Conservation (phyloP, 2,113 vertebrate species). For the Paradisaea rubra region DNA sequence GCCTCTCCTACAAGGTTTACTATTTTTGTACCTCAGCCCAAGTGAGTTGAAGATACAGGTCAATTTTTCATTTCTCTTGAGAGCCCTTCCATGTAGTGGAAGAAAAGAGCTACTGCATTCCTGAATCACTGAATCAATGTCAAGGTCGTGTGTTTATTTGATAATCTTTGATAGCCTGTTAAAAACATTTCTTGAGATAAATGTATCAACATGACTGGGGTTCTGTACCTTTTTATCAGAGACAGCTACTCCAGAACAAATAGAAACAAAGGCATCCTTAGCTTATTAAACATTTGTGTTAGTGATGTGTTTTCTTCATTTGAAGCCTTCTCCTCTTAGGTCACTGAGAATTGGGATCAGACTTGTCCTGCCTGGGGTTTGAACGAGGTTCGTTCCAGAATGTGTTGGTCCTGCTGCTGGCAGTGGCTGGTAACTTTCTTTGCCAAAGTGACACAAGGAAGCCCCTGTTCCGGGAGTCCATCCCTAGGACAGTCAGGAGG, state of each 20-base stretch:
- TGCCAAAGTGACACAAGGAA: background rate
- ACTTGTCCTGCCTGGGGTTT: background rate
- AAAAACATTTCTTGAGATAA: background rate
- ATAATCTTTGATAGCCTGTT: background rate
- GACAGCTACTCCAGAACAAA: background rate
- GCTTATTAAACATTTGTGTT: background rate
- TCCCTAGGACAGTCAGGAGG: background rate
- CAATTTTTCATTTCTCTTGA: constrained; percentile 13
- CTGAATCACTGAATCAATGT: constrained; percentile 1
- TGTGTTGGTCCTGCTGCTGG: background rate
- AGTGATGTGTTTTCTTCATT: background rate
- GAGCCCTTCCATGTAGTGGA: background rate
- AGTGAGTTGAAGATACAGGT: background rate
- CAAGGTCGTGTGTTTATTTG: background rate
- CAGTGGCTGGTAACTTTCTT: background rate
- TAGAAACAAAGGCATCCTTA: background rate
- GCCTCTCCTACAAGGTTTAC: background rate
- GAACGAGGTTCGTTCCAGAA: background rate
- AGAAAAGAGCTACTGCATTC: background rate
- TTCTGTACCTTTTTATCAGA: background rate
- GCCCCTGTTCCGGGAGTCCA: background rate
- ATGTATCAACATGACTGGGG: background rate
- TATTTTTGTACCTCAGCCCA: background rate
- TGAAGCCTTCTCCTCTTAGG: background rate
- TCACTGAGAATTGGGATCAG: background rate